Conservation (phyloP, 2,888 invertebrate species). For the Hybos culiciformis region DNA sequence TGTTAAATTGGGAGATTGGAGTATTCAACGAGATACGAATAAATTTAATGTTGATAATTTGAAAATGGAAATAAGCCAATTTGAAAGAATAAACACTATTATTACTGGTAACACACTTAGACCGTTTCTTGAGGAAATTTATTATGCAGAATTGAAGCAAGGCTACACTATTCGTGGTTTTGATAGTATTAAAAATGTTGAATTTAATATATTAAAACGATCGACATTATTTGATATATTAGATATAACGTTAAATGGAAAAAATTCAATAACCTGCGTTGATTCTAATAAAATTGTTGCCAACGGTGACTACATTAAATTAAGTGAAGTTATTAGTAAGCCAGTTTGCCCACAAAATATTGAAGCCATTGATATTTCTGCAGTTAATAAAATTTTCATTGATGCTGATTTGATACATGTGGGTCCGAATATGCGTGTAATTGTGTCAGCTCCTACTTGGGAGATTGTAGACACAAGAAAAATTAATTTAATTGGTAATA, state of each 20-base stretch:
- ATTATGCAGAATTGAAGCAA: background rate
- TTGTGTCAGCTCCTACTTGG: slow-evolving; percentile 8
- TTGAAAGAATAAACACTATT: background rate
- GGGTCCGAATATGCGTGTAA: background rate
- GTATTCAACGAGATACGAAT: background rate
- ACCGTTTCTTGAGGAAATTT: background rate
- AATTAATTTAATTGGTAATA: background rate
- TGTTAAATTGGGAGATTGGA: background rate
- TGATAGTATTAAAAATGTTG: background rate
- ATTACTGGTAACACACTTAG: background rate
- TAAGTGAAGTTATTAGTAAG: background rate
- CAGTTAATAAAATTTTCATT: slow-evolving; percentile 8
- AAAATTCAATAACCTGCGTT: too few relatives aligned
- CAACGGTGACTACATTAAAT: background rate
- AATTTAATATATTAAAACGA: background rate
- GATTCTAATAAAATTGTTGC: background rate
- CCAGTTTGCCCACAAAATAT: background rate
- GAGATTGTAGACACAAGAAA: background rate
- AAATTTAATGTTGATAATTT: background rate
- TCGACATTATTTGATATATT: too few relatives aligned
- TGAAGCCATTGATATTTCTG: slow-evolving; percentile 2
- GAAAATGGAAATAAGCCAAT: background rate
- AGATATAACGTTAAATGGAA: too few relatives aligned
- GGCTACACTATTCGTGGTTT: background rate
- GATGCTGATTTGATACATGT: slow-evolving; percentile 1